Base-by-base conservation (phyloP, 2,797 vertebrate species). In the Lithobates sylvaticus region DNA sequence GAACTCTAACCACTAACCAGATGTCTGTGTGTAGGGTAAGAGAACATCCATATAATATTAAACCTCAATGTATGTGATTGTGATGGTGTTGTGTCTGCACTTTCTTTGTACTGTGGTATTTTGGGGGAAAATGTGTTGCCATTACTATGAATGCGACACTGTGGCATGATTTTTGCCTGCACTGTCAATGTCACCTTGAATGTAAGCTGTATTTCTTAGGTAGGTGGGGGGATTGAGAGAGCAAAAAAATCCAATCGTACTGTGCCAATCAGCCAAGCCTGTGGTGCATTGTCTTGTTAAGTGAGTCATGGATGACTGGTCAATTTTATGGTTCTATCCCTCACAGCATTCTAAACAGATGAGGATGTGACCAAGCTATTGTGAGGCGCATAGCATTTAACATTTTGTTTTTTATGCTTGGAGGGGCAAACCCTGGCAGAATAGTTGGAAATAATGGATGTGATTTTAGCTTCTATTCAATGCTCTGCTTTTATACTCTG, bases 1-100 rank as follows among this genome's bases (percentile, higher is more conserved):
- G 98, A 29, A 99, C 98, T 0, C 94, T 99, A 74, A 99, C 98
- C 72, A 99, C 98, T 0, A 99, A 99, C 90, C 98, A 99, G 96
- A 99, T 99, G 98, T 99, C 97, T 0, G 98, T 99, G 84, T 98
- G 96, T 95, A 96, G 97, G 95, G 98, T 99, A 93, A 89, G 97
- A 44, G 36, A 42, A 5, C 7, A 0, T 10, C 71, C 1, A 8
- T 47, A 26, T 72, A 72, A n/a, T 61, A 21, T 23, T 58, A 23
- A 58, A 58, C 5, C 6, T 23, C 1, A 67, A 13, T 67, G 64
- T 67, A 12, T 67, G 26, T 67, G 10, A 3, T 4, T 12, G 27
- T 26, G 16, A 54, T 54, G 50, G 15, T 54, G 50, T 54, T 47
- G 10, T 13, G 1, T 47, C 15, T 18, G 3, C 27, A 67, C n/a